Base-by-base conservation (phyloP, 2,888 invertebrate species). In the Abrostola tripartita region DNA sequence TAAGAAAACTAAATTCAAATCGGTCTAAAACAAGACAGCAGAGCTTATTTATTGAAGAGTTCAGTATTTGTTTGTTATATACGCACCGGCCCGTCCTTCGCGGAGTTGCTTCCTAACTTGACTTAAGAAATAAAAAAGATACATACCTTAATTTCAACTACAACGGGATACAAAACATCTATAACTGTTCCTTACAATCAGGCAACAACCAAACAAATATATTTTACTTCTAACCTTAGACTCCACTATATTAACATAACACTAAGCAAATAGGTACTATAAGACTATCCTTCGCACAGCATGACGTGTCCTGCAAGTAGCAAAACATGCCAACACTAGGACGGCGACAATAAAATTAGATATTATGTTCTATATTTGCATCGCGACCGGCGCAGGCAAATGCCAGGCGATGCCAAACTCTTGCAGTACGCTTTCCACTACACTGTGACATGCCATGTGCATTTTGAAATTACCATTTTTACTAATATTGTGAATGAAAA, bases 311-410 rank as follows among this genome's bases (percentile, higher is more conserved):
- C 60, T 58, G 55, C 36, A 35, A 64, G 49, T 50, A 61, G 42
- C 56, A n/a, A 56, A 55, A 60, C 44, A 59, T 61, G 61, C 58
- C 63, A 67, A 54, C 61, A 41, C 52, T 65, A 68, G 69, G 11
- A 59, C 65, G 62, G 66, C 63, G 61, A 76, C 81, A 78, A 78
- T 83, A 82, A 82, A 84, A 84, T 85, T 82, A 86, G 82, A 84
- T 82, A 79, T 81, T 82, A 73, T 68, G 79, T 79, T 85, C 89
- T 89, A 89, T 88, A 89, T 89, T 89, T 85, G 87, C 74, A 67
- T 60, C 58, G 63, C 71, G 65, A 57, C 35, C 61, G 65, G 56
- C 77, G 79, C 81, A 68, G 59, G 82, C 81, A 88, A 88, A 88
- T 89, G 89, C 83, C 88, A 87, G 74, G 73, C 72, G 68, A 63